These are phyloP conservation scores for Clunio marinus DNA, from an alignment of 2,888 invertebrate species.

Conservation along the genomic window DNA sequence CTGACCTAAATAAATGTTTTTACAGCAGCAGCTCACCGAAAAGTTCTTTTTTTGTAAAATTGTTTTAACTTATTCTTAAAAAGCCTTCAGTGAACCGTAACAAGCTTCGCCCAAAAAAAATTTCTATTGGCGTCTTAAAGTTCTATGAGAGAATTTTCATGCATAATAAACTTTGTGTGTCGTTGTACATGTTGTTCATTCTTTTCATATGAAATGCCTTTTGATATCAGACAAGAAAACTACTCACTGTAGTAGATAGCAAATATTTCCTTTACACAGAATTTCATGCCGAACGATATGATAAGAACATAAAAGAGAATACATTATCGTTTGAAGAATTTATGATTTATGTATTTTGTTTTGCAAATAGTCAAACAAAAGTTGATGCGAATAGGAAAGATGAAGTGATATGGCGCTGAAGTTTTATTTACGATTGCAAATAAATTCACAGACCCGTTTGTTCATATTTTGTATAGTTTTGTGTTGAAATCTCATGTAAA, in stretches of 20 bases:
- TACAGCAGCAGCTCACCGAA: no score
- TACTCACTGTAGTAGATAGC: not conserved
- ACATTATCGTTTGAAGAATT: slow-evolving; percentile 33
- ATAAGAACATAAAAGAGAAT: slow-evolving; percentile 37
- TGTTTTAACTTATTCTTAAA: no score
- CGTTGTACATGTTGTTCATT: not conserved
- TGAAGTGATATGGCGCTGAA: not conserved
- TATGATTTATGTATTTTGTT: slow-evolving; percentile 39
- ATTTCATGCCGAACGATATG: slow-evolving; percentile 15
- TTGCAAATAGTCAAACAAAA: slow-evolving; percentile 5
- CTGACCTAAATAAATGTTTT: no score
- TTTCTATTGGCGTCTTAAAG: slow-evolving; percentile 36
- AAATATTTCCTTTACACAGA: not conserved
- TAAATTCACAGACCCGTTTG: not conserved
- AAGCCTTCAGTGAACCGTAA: no score
- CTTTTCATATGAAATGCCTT: not conserved
- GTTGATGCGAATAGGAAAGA: not conserved
- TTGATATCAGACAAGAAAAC: not conserved
- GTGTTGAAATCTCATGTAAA: no score
- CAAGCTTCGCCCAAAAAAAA: no score
- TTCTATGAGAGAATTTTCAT: slow-evolving; percentile 32
- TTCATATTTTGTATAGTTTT: not conserved
- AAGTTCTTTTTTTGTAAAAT: no score
- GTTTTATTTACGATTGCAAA: not conserved
- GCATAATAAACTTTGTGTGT: slow-evolving; percentile 30